Conservation (phyloP, 2,888 invertebrate species). For the Coecobrya sp. region DNA sequence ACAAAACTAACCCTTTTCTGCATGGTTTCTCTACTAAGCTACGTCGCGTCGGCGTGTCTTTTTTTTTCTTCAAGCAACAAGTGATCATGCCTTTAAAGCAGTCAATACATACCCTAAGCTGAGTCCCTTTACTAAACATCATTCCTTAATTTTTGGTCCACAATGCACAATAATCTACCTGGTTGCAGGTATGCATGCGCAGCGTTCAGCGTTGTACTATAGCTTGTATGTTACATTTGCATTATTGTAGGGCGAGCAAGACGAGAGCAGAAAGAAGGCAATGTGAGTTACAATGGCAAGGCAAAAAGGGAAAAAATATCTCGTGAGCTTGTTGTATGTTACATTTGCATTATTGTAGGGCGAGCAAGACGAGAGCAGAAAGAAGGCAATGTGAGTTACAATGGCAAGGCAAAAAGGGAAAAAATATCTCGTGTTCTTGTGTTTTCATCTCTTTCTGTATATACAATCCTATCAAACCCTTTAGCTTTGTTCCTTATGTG, state of each 20-base stretch:
- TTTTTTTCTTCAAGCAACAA: background rate
- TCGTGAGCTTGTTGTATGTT: constrained; percentile 24
- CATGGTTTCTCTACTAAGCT: background rate
- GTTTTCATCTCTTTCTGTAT: constrained; percentile 14
- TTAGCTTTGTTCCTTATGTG: background rate
- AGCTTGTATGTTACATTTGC: background rate
- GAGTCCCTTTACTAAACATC: background rate
- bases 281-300: constrained; percentile 13
- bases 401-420: constrained; percentile 1
- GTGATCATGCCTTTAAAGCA: background rate
- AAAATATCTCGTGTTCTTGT: constrained; percentile 38
- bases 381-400: background rate
- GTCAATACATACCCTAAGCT: background rate
- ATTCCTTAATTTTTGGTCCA: background rate
- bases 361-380: background rate
- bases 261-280: background rate
- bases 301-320: background rate
- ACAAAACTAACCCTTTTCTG: constrained; percentile 5
- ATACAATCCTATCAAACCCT: background rate
- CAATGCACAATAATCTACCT: background rate
- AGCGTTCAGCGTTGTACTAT: background rate
- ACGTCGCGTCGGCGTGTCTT: background rate
- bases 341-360: background rate
- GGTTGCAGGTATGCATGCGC: background rate
- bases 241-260: background rate